Evolutionary conservation across 2,797 vertebrate genomes (phyloP).

Genomic region (Tarsius wallacei): DNA sequence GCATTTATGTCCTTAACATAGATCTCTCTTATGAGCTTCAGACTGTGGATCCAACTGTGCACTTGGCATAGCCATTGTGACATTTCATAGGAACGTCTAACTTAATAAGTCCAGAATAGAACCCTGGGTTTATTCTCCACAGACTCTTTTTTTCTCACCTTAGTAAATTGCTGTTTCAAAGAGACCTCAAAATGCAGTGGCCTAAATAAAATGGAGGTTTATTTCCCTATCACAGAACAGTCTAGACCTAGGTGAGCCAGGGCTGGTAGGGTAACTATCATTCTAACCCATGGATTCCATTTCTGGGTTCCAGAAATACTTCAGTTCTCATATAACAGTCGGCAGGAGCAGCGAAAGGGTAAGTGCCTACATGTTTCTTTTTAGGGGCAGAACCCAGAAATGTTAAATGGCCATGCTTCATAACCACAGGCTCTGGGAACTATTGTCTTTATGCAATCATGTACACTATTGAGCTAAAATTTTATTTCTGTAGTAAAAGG

Average conservation of each 20-base stretch:
- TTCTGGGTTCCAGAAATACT: conserved; percentile 17
- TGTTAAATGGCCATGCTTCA: not conserved
- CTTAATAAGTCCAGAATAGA: conserved; percentile 24
- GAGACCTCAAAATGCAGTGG: conserved; percentile 39
- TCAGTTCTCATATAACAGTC: not conserved
- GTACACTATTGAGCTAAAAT: not conserved
- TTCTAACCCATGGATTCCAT: not conserved
- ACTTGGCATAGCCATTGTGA: not conserved
- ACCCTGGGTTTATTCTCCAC: conserved; percentile 21
- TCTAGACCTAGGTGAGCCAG: not conserved
- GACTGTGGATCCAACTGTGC: not conserved
- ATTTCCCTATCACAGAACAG: not conserved
- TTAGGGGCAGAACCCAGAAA: not conserved
- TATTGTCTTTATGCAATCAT: not conserved
- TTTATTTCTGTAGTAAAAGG: conserved; percentile 4
- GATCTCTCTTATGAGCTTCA: not conserved
- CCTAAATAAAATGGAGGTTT: conserved; percentile 35
- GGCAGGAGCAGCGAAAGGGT: not conserved
- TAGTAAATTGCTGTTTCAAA: conserved; percentile 50
- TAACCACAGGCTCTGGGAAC: not conserved
- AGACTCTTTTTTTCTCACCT: not conserved
- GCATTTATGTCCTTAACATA: conserved; percentile 17
- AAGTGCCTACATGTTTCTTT: not conserved
- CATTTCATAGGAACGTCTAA: conserved; percentile 63
- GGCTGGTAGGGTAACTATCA: not conserved